Conservation (phyloP, 2,797 vertebrate genomes). For the Cygnus olor region DNA sequence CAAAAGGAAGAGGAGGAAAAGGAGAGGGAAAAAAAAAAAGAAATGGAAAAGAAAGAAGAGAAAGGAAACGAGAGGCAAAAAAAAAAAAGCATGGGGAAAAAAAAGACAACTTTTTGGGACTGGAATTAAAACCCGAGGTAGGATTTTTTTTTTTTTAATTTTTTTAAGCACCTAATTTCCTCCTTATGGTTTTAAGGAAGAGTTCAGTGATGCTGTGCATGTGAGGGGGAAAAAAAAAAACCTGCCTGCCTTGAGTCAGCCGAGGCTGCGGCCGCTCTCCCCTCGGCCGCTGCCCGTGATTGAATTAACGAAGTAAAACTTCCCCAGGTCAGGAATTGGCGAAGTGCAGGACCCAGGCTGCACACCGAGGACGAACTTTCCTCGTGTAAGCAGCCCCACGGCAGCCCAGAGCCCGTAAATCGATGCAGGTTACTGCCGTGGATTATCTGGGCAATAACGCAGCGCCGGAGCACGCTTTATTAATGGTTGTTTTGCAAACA, state of each 20-base stretch:
- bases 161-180: neutral
- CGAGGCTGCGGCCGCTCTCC: neutral
- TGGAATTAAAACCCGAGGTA: constrained; percentile 67
- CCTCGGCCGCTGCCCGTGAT: neutral
- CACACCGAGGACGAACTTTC: constrained; percentile 34
- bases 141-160: constrained; percentile 43
- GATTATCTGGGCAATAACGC: constrained; percentile 65
- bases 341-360: neutral
- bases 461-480: constrained; percentile 37
- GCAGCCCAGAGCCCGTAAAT: constrained; percentile 28
- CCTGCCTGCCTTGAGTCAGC: neutral
- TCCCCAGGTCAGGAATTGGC: constrained; percentile 42
- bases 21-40: neutral
- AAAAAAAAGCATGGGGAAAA: neutral
- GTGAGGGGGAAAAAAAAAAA: neutral
- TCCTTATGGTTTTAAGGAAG: neutral
- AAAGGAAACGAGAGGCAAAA: neutral
- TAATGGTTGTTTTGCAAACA: constrained; percentile 35
- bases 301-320: constrained; percentile 59
- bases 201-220: constrained; percentile 16
- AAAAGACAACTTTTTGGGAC: constrained; percentile 56
- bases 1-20: constrained; percentile 31
- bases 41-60: neutral
- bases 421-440: constrained; percentile 5
- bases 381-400: neutral